These are phyloP conservation scores for Mimumesa dahlbomi DNA, from an alignment of 2,888 invertebrate genomes.

Conservation along the genomic window DNA sequence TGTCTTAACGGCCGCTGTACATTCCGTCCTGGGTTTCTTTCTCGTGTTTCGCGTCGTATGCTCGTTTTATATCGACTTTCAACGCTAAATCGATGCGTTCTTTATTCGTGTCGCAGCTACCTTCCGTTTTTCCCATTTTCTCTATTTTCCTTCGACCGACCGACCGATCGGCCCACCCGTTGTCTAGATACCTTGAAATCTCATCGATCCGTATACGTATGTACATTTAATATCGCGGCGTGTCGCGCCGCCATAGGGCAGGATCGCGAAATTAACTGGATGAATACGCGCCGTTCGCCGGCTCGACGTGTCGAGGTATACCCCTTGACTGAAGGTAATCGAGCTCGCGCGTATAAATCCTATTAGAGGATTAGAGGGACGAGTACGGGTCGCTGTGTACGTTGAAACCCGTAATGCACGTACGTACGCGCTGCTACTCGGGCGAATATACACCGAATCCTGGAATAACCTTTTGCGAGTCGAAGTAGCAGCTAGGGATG, in stretches of 20 bases:
- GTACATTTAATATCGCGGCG: too few species aligned
- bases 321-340: conserved; percentile 78
- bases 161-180: too few species aligned
- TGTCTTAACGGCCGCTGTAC: conserved; percentile 25
- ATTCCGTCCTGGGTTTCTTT: not conserved
- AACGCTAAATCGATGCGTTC: not conserved
- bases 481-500: not conserved
- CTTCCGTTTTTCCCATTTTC: not conserved
- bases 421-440: conserved; percentile 33
- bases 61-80: not conserved
- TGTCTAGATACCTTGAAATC: too few species aligned
- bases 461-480: conserved; percentile 43
- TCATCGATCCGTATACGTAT: too few species aligned
- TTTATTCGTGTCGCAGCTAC: too few species aligned
- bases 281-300: conserved; percentile 66
- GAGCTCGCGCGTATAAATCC: conserved; percentile 79
- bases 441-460: conserved; percentile 63
- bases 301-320: conserved; percentile 64
- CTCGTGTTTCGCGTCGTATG: not conserved
- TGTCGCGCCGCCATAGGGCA: conserved; percentile 15
- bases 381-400: conserved; percentile 55
- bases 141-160: not conserved
- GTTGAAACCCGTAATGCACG: conserved; percentile 47
- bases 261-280: conserved; percentile 67
- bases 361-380: conserved; percentile 78